Base-by-base conservation (phyloP, 2,888 invertebrate species). In the Elegia similella region DNA sequence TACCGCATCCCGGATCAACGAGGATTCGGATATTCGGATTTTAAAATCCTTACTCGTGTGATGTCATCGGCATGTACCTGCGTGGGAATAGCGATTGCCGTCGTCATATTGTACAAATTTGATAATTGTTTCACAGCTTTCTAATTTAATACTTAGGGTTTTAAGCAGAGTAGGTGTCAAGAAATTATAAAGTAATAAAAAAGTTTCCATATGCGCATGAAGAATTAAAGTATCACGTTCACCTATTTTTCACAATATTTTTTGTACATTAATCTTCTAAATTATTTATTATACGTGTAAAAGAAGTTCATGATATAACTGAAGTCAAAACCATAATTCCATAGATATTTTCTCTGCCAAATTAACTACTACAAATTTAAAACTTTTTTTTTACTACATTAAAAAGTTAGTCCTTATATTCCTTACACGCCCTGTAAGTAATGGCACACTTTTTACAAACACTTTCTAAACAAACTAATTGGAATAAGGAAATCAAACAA, bases 1-100 rank as follows among this genome's bases (percentile, higher is more conserved):
- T 69, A 70, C 66, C 74, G 75, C 82, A 88, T 90, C 90, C 90
- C 85, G 90, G 89, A 89, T 86, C 78, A 13, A 15, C 5, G 46
- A 46, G 68, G 59, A 61, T 59, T 57, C 65, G 70, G 75, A 75
- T 75, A 79, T 76, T 76, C 66, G 65, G 69, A 76, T 88, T 83
- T 86, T 82, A 86, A 82, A 87, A 89, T 83, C 84, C 84, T 85
- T 81, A 86, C 85, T 80, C 59, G 59, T 61, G 47, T 74, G 67
- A 78, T 73, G 77, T 75, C 76, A 75, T 65, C 62, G 61, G 58
- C 60, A 56, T 59, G 56, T 58, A 59, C 59, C 47, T 48, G 66
- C 53, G 68, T 68, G 62, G 69, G 70, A 56, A 56, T 17, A 16
- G 8, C 12, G 10, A 10, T 29, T 7, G 23, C 7, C 30, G 7